Base-by-base conservation (phyloP, 1,140 invertebrate species). In the Hyles vespertilio region DNA sequence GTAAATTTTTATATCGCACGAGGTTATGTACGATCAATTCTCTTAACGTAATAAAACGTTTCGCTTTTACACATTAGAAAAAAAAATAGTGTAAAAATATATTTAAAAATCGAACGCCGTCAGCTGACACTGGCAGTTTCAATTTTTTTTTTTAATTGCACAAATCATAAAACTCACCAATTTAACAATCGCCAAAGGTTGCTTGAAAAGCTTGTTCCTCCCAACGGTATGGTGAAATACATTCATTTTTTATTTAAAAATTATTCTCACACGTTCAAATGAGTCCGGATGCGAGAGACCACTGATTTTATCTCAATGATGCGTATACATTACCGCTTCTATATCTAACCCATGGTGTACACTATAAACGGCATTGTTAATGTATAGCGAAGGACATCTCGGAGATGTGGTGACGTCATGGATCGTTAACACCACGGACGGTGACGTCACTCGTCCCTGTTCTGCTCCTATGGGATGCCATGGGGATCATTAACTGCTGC, bases 341-440 rank as follows among this genome's bases (percentile, higher is more conserved):
- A 55, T 66, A 61, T 47, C 49, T 51, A 65, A 63, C 49, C 44
- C 32, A 65, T 60, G 50, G 51, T 58, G 55, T 32, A 55, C n/a
- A 47, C 45, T 36, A 48, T 61, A 52, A 72, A 65, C 62, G 56
- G 67, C 62, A 65, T 59, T 45, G 63, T 55, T 40, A 66, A 68
- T 72, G 69, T 72, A 72, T 63, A 66, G 64, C 44, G 59, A 45
- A 53, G 45, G 51, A 59, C 40, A 32, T 59, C 5, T n/a, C 36
- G 11, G 51, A 48, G 55, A 56, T 56, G 67, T 67, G 46, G 50
- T 84, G 81, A 84, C 78, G 81, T 82, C 81, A 82, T 61, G 67
- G 45, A 47, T 48, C 54, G 54, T 56, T 56, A 48, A 56, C 52
- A 54, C 52, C 52, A 54, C 36, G 52, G 52, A 43, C 32, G 32